Conservation (phyloP, 1,140 invertebrate genomes). For the Vanessa atalanta region DNA sequence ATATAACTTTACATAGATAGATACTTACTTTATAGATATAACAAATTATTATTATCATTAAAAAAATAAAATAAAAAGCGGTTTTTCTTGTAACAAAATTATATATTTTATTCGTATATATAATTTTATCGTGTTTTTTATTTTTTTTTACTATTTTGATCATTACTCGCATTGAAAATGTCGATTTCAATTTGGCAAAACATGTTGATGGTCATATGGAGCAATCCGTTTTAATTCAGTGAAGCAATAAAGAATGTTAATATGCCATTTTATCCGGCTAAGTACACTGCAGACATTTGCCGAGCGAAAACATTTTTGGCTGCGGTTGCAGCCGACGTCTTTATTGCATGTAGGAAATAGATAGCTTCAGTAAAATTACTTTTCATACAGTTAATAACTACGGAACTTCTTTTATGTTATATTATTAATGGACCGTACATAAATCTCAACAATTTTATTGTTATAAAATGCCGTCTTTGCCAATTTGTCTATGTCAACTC, state of each 20-base stretch:
- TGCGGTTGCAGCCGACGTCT: conserved; percentile 49
- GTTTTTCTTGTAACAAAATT: neutral
- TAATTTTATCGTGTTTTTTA: neutral
- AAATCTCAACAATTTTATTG: conserved; percentile 33
- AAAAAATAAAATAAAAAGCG: neutral
- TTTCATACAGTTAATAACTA: conserved; percentile 42
- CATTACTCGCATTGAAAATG: conserved; percentile 12
- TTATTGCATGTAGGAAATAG: conserved; percentile 48
- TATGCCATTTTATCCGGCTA: conserved; percentile 43
- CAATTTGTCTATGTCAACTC: conserved; percentile 35
- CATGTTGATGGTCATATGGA: conserved; percentile 28
- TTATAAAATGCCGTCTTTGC: conserved; percentile 24
- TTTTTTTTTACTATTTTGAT: neutral
- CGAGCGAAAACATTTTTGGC: conserved; percentile 51
- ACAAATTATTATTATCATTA: neutral
- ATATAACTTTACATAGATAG: conserved; percentile 9
- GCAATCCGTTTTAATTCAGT: conserved; percentile 31
- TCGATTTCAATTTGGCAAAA: conserved; percentile 37
- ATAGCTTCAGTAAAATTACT: conserved; percentile 42
- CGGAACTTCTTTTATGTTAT: conserved; percentile 39
- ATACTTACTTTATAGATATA: neutral
- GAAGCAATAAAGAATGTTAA: conserved; percentile 38
- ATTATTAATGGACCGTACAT: conserved; percentile 35
- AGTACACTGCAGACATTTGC: conserved; percentile 48
- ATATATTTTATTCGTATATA: neutral